Evolutionary conservation across 2,113 vertebrate genomes (phyloP), one percentile per base, ranked within the genome.

Genomic region (Prionailurus bengalensis): DNA sequence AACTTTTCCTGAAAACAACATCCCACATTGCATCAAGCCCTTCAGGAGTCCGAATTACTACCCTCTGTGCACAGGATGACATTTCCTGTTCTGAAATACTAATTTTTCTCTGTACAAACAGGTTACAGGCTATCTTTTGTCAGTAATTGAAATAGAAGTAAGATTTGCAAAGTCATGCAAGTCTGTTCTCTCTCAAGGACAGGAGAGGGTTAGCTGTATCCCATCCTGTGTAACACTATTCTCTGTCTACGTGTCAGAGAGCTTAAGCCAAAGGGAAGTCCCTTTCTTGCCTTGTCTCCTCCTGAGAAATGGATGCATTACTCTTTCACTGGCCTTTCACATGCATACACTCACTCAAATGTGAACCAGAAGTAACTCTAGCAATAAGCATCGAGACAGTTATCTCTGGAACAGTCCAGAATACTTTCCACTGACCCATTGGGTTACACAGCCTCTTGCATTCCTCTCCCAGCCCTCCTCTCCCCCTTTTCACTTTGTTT

Each of bases 1-100:
- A 97, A 95, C 97, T 98, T 98, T 98, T 97, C 91, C 95, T 92
- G 80, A 97, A 98, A 97, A 89, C 63, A 97, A 97, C 63, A 71
- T 42, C 96, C 94, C 93, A 93, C 97, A 96, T 39, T 97, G 92
- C 85, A 85, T 79, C 96, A 93, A 97, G 89, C 97, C 92, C 91
- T 95, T 97, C 95, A 96, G 97, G 55, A 82, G 96, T 97, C 98
- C 65, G 82, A 98, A 97, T 93, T 86, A 94, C 90, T 97, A 71
- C 79, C 93, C 91, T 97, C 90, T 74, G 63, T 42, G 58, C 96
- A 96, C 96, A 98, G 86, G 66, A 93, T 68, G 91, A 92, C 48
- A 87, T 96, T 97, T 97, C 73, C 96, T 98, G 91, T 95, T 98
- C 93, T 96, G 71, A 98, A 98, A 97, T 95, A 95, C 27, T 25